phyloP scores from a whole-genome alignment of 1,140 invertebrate genomes.

The Drosophila bipectinata region DNA sequence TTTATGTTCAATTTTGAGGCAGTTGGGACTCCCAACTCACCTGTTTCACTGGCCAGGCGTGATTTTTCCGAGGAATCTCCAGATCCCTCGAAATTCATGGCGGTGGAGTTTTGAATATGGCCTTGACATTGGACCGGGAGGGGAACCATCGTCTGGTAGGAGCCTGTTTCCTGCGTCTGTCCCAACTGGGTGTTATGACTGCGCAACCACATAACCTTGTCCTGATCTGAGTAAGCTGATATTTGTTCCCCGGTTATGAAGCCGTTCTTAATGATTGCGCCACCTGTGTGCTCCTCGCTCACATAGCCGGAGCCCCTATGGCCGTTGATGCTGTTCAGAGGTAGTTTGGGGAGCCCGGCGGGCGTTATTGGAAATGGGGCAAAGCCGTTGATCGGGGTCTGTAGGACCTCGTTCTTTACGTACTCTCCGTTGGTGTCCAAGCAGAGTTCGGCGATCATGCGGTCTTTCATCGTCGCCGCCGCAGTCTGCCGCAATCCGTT shows the following conservation, averaged over 20 bases:
- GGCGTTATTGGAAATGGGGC: constrained; percentile 2
- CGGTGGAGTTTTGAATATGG: not conserved
- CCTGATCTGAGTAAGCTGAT: constrained; percentile 11
- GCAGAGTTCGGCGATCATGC: constrained; percentile 23
- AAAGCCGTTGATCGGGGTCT: constrained; percentile 9
- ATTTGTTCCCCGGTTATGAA: constrained; percentile 3
- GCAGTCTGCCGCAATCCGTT: not conserved
- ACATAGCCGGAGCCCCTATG: not conserved
- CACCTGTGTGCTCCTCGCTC: not conserved
- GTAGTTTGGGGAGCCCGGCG: not conserved
- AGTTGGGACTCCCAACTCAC: constrained; percentile 14
- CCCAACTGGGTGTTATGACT: not conserved
- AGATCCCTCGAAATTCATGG: not conserved
- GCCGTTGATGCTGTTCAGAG: constrained; percentile 7
- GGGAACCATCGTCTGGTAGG: not conserved
- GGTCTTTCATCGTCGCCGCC: not conserved
- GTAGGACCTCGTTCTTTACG: constrained; percentile 22
- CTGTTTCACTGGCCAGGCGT: constrained; percentile 5
- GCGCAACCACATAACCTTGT: constrained; percentile 13
- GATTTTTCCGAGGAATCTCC: not conserved
- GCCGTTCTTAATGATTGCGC: constrained; percentile 2
- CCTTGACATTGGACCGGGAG: not conserved
- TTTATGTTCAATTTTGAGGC: not conserved
- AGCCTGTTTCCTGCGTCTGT: not conserved
- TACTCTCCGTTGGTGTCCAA: constrained; percentile 39